Percentiles rank a stretch among this genome's conserved stretches.
These are phyloP conservation scores for Hycleus phaleratus DNA, from an alignment of 1,140 invertebrate genomes.

Conservation along the genomic window DNA sequence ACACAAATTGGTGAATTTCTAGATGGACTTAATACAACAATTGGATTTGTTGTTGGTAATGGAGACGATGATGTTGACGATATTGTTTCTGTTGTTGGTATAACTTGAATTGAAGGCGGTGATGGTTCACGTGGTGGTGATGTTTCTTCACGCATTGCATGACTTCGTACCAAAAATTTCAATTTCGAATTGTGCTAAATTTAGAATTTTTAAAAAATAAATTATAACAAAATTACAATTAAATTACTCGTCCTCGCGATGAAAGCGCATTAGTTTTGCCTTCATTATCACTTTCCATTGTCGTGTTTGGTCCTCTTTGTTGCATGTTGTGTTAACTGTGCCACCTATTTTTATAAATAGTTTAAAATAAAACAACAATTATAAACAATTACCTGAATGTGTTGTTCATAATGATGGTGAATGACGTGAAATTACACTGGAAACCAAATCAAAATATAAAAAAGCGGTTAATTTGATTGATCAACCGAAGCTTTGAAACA, in stretches of 20 bases:
- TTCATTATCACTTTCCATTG: conserved; percentile 28
- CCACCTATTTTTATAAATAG: neutral
- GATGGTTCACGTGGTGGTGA: conserved; percentile 70
- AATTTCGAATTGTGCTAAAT: conserved; percentile 60
- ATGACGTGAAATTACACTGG: neutral
- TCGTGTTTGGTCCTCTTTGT: conserved; percentile 26
- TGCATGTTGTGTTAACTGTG: conserved; percentile 26
- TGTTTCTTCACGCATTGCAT: conserved; percentile 80
- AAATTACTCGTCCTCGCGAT: conserved; percentile 27
- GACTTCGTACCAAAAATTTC: conserved; percentile 77
- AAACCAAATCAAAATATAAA: neutral
- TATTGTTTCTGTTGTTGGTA: conserved; percentile 29
- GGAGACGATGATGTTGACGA: conserved; percentile 26
- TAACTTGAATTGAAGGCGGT: conserved; percentile 38
- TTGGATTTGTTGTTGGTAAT: conserved; percentile 22
- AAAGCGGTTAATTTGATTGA: neutral
- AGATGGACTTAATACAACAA: conserved; percentile 34
- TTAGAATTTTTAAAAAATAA: neutral
- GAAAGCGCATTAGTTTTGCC: conserved; percentile 18
- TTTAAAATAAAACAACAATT: neutral
- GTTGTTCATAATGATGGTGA: neutral
- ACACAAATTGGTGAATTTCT: conserved; percentile 17
- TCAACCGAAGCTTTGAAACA: neutral
- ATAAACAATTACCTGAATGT: neutral
- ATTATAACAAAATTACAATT: neutral